phyloP scores from a whole-genome alignment of 2,888 invertebrate genomes.

The Minunthozetes semirufus region DNA sequence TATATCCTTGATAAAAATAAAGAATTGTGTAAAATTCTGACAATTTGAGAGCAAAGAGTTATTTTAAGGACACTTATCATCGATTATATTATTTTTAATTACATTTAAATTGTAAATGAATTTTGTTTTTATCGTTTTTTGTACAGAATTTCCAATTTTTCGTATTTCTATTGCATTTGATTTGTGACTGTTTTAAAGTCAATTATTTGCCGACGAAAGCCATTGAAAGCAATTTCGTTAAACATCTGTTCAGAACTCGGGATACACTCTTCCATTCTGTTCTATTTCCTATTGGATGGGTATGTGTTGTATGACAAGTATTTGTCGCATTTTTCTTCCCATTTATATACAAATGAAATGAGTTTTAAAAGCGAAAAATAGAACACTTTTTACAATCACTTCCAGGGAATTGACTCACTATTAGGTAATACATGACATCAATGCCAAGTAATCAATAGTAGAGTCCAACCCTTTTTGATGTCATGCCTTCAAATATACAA shows the following conservation, averaged over 20 bases:
- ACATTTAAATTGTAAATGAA: background rate
- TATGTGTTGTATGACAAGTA: background rate
- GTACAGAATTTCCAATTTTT: conserved; percentile 12
- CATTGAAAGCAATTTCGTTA: conserved; percentile 5
- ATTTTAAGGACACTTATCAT: too few relatives aligned
- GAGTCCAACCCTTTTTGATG: too few relatives aligned
- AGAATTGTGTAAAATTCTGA: too few relatives aligned
- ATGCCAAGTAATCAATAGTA: too few relatives aligned
- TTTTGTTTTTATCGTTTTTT: background rate
- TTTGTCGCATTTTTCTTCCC: background rate
- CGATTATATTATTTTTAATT: background rate
- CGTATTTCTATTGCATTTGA: background rate
- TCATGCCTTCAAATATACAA: too few relatives aligned
- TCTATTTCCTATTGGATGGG: background rate
- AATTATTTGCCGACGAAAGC: conserved; percentile 25
- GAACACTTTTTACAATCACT: too few relatives aligned
- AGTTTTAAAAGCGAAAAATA: too few relatives aligned
- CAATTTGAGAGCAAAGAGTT: too few relatives aligned
- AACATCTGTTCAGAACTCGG: background rate
- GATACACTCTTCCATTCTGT: conserved; percentile 10
- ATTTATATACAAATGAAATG: too few relatives aligned
- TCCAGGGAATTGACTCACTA: too few relatives aligned
- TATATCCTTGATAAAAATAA: too few relatives aligned
- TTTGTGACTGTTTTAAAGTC: conserved; percentile 18
- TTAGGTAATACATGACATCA: too few relatives aligned